Evolutionary conservation across 2,113 vertebrate species (phyloP).

Genomic region (Oncorhynchus masou): DNA sequence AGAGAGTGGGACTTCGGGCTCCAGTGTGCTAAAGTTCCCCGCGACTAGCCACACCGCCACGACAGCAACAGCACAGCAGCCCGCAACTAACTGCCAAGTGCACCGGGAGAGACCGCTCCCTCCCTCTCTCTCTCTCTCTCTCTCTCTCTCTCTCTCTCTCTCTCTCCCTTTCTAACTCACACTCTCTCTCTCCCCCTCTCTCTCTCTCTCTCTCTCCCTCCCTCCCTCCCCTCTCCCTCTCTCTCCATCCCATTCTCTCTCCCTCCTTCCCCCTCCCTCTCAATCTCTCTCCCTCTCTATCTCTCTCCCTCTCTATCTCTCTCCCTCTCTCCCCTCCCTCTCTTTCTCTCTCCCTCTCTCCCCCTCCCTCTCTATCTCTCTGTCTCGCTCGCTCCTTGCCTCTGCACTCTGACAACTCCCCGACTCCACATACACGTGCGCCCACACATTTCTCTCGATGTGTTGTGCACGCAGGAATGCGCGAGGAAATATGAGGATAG

Average conservation of each 20-base stretch:
- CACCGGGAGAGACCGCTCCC: slow-evolving; percentile 71
- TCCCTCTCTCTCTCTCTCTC: slow-evolving; percentile 20
- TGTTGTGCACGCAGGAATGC: slow-evolving; percentile 26
- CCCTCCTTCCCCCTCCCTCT: too few relatives aligned
- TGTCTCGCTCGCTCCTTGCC: slow-evolving; percentile 20
- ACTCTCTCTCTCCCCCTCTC: slow-evolving; percentile 1
- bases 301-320: slow-evolving; percentile 1
- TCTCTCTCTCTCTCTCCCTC: background rate
- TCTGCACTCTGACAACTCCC: slow-evolving; percentile 49
- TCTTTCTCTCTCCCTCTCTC: slow-evolving; percentile 7
- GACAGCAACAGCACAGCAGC: slow-evolving; percentile 78
- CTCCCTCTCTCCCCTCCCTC: slow-evolving; percentile 7
- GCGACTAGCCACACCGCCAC: slow-evolving; percentile 76
- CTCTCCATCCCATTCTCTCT: slow-evolving; percentile 3
- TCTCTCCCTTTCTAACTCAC: slow-evolving; percentile 5
- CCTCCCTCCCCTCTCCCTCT: background rate
- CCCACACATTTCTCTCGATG: slow-evolving; percentile 36
- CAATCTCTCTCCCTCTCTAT: too few relatives aligned
- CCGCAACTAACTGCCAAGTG: slow-evolving; percentile 83
- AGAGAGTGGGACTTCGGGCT: slow-evolving; percentile 81
- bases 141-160: slow-evolving; percentile 13
- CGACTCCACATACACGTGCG: slow-evolving; percentile 18
- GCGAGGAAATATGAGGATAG: slow-evolving; percentile 34
- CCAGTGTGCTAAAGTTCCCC: slow-evolving; percentile 82
- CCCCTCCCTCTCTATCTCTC: background rate